A percentile compares a stretch with the other conserved stretches of the same genome.
phyloP scores from a whole-genome alignment of 2,797 vertebrate species.

The Tangara arthus region DNA sequence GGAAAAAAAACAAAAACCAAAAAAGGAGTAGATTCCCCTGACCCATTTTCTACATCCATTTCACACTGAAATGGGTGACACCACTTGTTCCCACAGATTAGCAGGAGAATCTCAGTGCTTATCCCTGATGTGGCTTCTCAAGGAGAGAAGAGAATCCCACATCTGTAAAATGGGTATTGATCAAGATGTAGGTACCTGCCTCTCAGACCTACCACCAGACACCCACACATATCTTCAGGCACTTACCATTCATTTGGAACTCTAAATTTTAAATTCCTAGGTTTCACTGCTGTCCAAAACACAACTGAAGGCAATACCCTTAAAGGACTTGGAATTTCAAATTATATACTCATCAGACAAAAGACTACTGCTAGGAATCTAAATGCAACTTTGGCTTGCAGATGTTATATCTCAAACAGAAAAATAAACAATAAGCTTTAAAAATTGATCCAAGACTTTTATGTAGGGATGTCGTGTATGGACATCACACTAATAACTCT shows the following conservation, averaged over 20 bases:
- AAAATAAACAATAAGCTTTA: neutral
- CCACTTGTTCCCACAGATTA: neutral
- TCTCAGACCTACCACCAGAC: neutral
- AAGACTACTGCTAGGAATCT: neutral
- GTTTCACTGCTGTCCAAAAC: neutral
- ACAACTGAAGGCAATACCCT: neutral
- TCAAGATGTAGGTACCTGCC: neutral
- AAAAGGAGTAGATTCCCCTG: neutral
- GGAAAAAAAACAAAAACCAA: neutral
- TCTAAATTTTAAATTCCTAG: neutral
- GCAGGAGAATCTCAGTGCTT: neutral
- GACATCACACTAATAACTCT: neutral
- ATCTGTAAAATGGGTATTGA: neutral
- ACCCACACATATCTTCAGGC: neutral
- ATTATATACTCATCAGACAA: neutral
- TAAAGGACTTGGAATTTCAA: neutral
- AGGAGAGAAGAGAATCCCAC: neutral
- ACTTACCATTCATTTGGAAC: neutral
- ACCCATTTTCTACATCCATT: neutral
- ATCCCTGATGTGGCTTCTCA: neutral
- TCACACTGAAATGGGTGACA: neutral
- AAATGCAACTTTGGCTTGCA: neutral
- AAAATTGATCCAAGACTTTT: neutral
- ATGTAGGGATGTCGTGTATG: rapidly evolving
- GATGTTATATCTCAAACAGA: neutral